Percentiles rank a stretch among this genome's conserved stretches.
Conservation (phyloP, 2,888 invertebrate genomes). For the Nemapogon koenigi region DNA sequence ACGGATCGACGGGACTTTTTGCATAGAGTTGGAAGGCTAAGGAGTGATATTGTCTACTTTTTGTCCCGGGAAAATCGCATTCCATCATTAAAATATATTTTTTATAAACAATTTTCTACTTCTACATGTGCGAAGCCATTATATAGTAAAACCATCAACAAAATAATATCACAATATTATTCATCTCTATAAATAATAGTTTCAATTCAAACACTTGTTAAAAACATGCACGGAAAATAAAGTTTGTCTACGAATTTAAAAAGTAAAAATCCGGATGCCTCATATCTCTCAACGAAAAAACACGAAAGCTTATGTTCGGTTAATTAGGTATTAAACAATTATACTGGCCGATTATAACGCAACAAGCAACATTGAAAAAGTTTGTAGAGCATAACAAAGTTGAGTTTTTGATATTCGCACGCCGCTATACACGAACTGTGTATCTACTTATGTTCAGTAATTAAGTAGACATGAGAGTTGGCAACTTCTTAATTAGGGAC, state of each 20-base stretch:
- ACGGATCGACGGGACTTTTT: no score
- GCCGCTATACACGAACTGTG: conserved; percentile 7
- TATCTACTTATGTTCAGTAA: conserved; percentile 22
- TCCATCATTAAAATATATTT: background rate
- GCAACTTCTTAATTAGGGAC: conserved; percentile 27
- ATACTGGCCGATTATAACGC: no score
- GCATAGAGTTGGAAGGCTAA: no score
- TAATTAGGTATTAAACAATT: no score
- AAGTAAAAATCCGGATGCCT: no score
- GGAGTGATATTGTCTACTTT: no score
- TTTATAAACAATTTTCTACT: background rate
- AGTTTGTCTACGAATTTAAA: no score
- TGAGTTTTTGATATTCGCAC: conserved; percentile 3
- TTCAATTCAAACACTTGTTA: background rate
- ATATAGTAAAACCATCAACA: no score
- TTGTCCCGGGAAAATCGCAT: background rate
- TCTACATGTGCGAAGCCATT: no score
- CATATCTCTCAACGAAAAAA: no score
- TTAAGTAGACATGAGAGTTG: conserved; percentile 23
- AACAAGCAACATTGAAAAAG: conserved; percentile 8
- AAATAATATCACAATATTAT: no score
- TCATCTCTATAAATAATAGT: background rate
- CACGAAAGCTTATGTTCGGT: no score
- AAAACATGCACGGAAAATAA: background rate
- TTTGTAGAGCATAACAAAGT: conserved; percentile 4